Base-by-base conservation (phyloP, 2,888 invertebrate species). In the Pinctada fucata region DNA sequence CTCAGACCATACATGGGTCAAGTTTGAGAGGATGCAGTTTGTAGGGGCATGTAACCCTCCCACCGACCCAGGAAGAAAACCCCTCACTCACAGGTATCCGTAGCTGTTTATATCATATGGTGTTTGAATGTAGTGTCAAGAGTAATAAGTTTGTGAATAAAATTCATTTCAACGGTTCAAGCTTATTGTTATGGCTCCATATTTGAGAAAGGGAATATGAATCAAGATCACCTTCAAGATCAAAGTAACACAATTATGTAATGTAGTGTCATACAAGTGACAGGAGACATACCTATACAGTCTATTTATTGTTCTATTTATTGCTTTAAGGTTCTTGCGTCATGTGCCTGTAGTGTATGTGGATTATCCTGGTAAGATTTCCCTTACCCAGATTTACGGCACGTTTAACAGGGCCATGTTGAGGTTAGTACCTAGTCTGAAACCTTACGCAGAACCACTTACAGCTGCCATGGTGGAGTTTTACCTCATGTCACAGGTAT, bases 21-120 rank as follows among this genome's bases (percentile, higher is more conserved):
- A 96, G 71, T 94, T 99, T 90, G 99, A 99, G 93, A 95, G 99
- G 78, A 99, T 99, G 87, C 99, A 99, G 93, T 99, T 99, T 93
- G 99, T 99, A 51, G 99, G 99, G 16, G 99, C 99, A 80, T 99
- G 99, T 93, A 99, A 99, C 94, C 99, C 99, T 58, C 99, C 99
- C 0, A 99, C 99, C 2, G 99, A 99, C 94, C 99, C 99, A 1
- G 99, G 99, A 64, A 95, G 99, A 84, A 99, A 99, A 93, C 98
- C 98, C 2, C 94, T 99, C 5, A 97, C 98, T 64, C 97, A 97
- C 93, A 93, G 96, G 90, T 58, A 58, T 13, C 69, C 48, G 69
- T 8, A 75, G 50, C 8, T 45, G 66, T 13, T 76, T 91, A 93
- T 82, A 94, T 94, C 91, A 90, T 95, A 83, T 93, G 99, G 1